Conservation (phyloP, 2,113 vertebrate species). For the Daboia siamensis region DNA sequence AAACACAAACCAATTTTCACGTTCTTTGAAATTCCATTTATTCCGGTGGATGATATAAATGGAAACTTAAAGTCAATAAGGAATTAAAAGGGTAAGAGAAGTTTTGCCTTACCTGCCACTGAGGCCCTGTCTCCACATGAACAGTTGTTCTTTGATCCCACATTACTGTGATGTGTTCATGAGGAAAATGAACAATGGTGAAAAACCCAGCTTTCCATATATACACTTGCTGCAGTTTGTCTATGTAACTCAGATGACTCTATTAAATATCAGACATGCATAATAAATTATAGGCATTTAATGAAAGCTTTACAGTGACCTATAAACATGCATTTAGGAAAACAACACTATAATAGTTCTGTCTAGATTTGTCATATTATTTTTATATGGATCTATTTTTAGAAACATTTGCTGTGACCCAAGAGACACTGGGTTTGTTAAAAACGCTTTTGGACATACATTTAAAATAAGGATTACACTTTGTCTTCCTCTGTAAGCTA, state of each 20-base stretch:
- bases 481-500: background rate
- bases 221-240: constrained; percentile 75
- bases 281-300: background rate
- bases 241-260: constrained; percentile 83
- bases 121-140: constrained; percentile 88
- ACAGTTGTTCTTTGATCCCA: constrained; percentile 95
- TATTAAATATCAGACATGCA: constrained; percentile 51
- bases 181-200: constrained; percentile 83
- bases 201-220: constrained; percentile 89
- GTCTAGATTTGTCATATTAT: background rate
- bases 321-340: background rate
- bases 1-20: background rate
- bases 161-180: constrained; percentile 83
- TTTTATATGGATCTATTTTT: background rate
- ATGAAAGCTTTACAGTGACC: background rate
- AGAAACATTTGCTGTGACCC: background rate
- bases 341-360: background rate
- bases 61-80: background rate
- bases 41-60: background rate
- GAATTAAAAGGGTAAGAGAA: background rate
- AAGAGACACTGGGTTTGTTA: background rate
- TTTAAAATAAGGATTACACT: background rate
- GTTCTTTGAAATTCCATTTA: background rate
- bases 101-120: constrained; percentile 83
- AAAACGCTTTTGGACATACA: background rate